These are phyloP conservation scores for Gymnoscopelus microlampas DNA, from an alignment of 2,797 vertebrate genomes.

Conservation along the genomic window DNA sequence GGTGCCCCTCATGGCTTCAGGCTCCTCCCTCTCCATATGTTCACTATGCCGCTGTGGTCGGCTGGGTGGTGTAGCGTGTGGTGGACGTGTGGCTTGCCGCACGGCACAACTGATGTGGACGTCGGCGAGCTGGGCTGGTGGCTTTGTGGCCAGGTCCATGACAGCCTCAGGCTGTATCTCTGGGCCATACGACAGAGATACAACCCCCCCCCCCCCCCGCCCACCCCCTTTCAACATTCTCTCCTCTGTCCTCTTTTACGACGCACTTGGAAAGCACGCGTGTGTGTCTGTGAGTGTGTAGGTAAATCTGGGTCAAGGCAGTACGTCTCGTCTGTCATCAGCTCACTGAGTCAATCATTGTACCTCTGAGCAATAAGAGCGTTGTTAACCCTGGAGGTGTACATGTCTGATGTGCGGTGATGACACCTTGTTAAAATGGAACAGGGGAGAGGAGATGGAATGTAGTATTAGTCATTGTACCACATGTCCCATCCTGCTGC, in stretches of 20 bases:
- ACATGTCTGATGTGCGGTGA: slow-evolving; percentile 37
- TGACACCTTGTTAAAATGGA: slow-evolving; percentile 45
- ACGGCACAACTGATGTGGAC: slow-evolving; percentile 72
- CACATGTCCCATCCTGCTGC: slow-evolving; percentile 59
- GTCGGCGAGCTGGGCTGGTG: slow-evolving; percentile 48
- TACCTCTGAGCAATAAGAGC: slow-evolving; percentile 35
- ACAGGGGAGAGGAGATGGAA: slow-evolving; percentile 44
- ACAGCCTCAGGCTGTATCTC: slow-evolving; percentile 38
- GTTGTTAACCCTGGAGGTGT: slow-evolving; percentile 22
- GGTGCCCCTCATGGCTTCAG: slow-evolving; percentile 10
- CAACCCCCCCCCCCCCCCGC: not conserved
- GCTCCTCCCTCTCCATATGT: slow-evolving; percentile 47
- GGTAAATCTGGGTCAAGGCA: slow-evolving; percentile 54
- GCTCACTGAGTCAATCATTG: slow-evolving; percentile 42
- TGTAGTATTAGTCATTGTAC: slow-evolving; percentile 58
- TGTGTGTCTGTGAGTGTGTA: not conserved
- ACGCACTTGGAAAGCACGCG: slow-evolving; percentile 52
- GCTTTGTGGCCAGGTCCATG: slow-evolving; percentile 41
- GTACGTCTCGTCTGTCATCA: slow-evolving; percentile 36
- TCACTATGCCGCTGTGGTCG: slow-evolving; percentile 47
- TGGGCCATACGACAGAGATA: not conserved
- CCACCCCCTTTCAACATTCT: slow-evolving; percentile 43
- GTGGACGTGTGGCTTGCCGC: slow-evolving; percentile 61
- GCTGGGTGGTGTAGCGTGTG: slow-evolving; percentile 70
- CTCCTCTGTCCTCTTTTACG: slow-evolving; percentile 15